phyloP scores from a whole-genome alignment of 2,888 invertebrate species.

The Synanthedon andrenaeformis region DNA sequence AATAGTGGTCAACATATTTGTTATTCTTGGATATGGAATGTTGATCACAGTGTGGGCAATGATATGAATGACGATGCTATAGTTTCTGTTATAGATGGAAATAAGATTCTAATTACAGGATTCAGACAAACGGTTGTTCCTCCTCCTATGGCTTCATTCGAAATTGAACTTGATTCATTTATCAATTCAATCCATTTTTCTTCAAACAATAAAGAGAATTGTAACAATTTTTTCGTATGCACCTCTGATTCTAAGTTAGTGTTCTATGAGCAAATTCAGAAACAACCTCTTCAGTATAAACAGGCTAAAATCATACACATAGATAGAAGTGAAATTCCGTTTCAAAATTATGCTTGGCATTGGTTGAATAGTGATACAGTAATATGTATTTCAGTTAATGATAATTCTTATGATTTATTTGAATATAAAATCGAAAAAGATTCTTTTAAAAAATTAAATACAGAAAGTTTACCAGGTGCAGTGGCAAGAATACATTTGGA shows the following conservation, averaged over 20 bases:
- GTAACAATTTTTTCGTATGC: conserved; percentile 55
- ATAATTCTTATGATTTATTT: conserved; percentile 26
- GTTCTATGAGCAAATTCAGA: conserved; percentile 42
- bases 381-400: conserved; percentile 35
- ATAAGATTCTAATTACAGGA: conserved; percentile 76
- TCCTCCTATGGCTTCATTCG: conserved; percentile 82
- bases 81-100: conserved; percentile 83
- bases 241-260: conserved; percentile 41
- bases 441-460: conserved; percentile 19
- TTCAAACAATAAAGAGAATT: conserved; percentile 26
- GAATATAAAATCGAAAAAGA: conserved; percentile 28
- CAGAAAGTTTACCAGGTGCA: conserved; percentile 28
- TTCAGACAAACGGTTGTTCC: conserved; percentile 82
- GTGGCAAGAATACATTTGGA: conserved; percentile 36
- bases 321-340: conserved; percentile 34
- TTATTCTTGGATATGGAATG: conserved; percentile 76
- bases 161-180: conserved; percentile 62
- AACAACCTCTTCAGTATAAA: conserved; percentile 42
- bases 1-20: conserved; percentile 53
- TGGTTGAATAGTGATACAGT: conserved; percentile 63
- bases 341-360: conserved; percentile 64
- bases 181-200: conserved; percentile 74
- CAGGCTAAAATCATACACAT: conserved; percentile 21
- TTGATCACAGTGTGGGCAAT: conserved; percentile 67
- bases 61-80: conserved; percentile 66